Percentiles rank a stretch among this genome's conserved stretches.
phyloP scores from a whole-genome alignment of 2,797 vertebrate genomes.

The Sparus aurata region DNA sequence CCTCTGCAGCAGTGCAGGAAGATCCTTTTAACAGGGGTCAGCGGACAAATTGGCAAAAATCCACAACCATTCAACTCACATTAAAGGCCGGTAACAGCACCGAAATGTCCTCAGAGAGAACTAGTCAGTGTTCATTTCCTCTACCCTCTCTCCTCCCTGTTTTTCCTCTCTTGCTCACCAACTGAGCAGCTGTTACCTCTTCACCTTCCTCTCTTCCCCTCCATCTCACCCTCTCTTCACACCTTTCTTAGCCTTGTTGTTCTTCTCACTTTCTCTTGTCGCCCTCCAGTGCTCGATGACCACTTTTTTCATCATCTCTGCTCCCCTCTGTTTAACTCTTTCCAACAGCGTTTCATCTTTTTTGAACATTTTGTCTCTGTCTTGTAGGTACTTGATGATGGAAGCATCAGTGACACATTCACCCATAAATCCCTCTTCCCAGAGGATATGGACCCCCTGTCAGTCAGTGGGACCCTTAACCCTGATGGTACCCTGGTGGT shows the following conservation, averaged over 20 bases:
- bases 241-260: constrained; percentile 23
- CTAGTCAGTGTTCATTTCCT: constrained; percentile 27
- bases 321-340: background rate
- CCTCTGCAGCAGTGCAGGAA: background rate
- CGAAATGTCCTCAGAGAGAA: constrained; percentile 18
- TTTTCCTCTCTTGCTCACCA: background rate
- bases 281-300: background rate
- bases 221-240: constrained; percentile 44
- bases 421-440: constrained; percentile 90
- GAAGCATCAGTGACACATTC: constrained; percentile 86
- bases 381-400: constrained; percentile 86
- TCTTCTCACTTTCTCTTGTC: constrained; percentile 23
- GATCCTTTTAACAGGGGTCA: constrained; percentile 44
- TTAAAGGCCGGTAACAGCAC: constrained; percentile 26
- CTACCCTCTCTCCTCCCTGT: background rate
- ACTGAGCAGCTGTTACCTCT: constrained; percentile 7
- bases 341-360: background rate
- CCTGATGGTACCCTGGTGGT: constrained; percentile 82
- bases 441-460: constrained; percentile 89
- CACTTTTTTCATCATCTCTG: constrained; percentile 16
- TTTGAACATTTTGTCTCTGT: background rate
- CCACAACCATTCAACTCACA: constrained; percentile 4
- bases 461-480: constrained; percentile 82
- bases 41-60: constrained; percentile 51
- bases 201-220: constrained; percentile 12